Conservation (phyloP, 1,140 invertebrate species). For the Drosophila azteca region DNA sequence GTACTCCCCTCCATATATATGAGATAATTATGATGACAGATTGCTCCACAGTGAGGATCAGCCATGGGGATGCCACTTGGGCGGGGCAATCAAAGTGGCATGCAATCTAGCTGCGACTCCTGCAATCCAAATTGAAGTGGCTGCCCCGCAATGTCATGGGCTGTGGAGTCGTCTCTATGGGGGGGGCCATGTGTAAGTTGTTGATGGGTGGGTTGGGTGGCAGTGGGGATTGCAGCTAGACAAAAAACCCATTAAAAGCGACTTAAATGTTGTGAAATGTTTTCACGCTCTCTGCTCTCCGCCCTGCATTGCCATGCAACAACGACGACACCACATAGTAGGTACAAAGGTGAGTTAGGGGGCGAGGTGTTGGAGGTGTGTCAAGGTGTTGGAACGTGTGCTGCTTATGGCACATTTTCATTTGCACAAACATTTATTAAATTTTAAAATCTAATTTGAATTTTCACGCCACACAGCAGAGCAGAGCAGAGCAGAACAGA, state of each 20-base stretch:
- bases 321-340: no score
- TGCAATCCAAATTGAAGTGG: conserved; percentile 30
- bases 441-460: conserved; percentile 81
- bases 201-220: neutral
- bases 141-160: conserved; percentile 31
- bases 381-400: conserved; percentile 24
- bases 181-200: neutral
- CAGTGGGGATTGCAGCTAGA: conserved; percentile 38
- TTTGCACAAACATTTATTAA: conserved; percentile 76
- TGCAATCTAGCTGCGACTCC: conserved; percentile 37
- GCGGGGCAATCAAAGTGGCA: conserved; percentile 46
- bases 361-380: neutral
- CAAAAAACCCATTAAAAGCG: conserved; percentile 72
- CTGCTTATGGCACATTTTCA: conserved; percentile 68
- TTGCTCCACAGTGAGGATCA: conserved; percentile 12
- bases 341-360: neutral
- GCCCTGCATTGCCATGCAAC: conserved; percentile 15
- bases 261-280: conserved; percentile 59
- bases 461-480: conserved; percentile 69
- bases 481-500: conserved; percentile 11
- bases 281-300: conserved; percentile 53
- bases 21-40: conserved; percentile 40
- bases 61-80: conserved; percentile 22
- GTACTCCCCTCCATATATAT: neutral
- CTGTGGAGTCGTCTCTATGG: conserved; percentile 18